Evolutionary conservation across 2,888 invertebrate species (phyloP), one percentile per base, ranked within the genome.

Genomic region (Megaustenia siamemsis): DNA sequence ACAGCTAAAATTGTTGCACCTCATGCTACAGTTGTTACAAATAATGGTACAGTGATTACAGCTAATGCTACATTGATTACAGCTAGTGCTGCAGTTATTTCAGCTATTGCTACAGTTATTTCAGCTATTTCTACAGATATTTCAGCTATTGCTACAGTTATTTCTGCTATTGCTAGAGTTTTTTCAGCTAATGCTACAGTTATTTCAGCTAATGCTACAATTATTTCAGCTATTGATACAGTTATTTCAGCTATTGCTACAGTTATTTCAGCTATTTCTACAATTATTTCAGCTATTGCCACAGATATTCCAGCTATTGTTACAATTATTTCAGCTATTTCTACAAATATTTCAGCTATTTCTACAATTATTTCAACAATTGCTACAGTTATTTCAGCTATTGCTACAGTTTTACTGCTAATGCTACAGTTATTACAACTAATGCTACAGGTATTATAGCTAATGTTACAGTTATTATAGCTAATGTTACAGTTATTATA

Each of bases 381-480:
- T 86, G 83, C 85, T 86, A 86, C 86, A 86, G 86, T 86, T 86
- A 81, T 84, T 84, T 84, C 86, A 75, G 80, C 83, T 87, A 86
- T 82, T 86, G 82, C 84, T 86, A 86, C 86, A n/a, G n/a, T n/a
- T n/a, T n/a, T 87, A 84, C 84, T 86, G 84, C 84, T 86, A 84
- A 84, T 84, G 80, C 84, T 87, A 84, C 86, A 86, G 80, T 86
- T 84, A 87, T 84, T 86, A 87, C 84, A 86, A 86, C 87, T 86
- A 86, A 76, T 86, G 82, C 85, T 86, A 82, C 82, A 68, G 82
- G 82, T 82, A 82, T 85, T 86, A 83, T 85, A 79, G 79, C 85
- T 78, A 82, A 79, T 83, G 78, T 85, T 83, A 85, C 82, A 77
- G 80, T 82, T 84, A 76, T 82, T 77, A 84, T 77, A 81, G 76